phyloP scores from a whole-genome alignment of 1,140 invertebrate genomes.

The Plutomurus gul region DNA sequence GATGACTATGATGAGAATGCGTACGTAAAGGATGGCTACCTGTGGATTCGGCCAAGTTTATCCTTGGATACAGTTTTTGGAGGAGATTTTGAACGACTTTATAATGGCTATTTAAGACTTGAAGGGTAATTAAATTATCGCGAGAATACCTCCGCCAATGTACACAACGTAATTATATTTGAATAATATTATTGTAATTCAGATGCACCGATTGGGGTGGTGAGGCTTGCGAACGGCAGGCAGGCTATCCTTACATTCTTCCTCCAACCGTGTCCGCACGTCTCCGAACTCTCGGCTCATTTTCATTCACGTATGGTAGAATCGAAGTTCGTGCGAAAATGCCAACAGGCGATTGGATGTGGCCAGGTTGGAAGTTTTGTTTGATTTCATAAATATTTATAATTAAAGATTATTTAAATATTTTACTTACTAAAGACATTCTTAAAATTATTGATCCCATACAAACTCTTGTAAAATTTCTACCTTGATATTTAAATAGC shows the following conservation, averaged over 20 bases:
- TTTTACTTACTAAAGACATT: no score
- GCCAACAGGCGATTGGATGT: conserved; percentile 76
- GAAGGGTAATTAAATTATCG: conserved; percentile 58
- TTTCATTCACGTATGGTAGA: conserved; percentile 72
- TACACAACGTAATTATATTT: not conserved
- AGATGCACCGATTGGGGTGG: conserved; percentile 40
- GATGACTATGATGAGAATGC: conserved; percentile 65
- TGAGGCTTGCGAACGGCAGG: not conserved
- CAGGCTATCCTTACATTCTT: conserved; percentile 24
- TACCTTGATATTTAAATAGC: no score
- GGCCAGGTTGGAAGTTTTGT: conserved; percentile 64
- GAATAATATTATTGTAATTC: not conserved
- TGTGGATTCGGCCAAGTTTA: conserved; percentile 68
- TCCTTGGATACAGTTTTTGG: conserved; percentile 64
- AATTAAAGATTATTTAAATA: not conserved
- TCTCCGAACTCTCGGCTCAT: conserved; percentile 69
- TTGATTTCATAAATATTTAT: not conserved
- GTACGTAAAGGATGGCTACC: conserved; percentile 62
- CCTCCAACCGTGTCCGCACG: conserved; percentile 63
- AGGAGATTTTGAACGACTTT: conserved; percentile 61
- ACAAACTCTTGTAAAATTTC: no score
- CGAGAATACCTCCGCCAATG: not conserved
- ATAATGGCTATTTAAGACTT: conserved; percentile 63
- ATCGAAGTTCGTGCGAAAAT: conserved; percentile 76
- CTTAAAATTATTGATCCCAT: no score